Evolutionary conservation across 2,113 vertebrate genomes (phyloP), one percentile per base, ranked within the genome.

Genomic region (Sorex araneus): DNA sequence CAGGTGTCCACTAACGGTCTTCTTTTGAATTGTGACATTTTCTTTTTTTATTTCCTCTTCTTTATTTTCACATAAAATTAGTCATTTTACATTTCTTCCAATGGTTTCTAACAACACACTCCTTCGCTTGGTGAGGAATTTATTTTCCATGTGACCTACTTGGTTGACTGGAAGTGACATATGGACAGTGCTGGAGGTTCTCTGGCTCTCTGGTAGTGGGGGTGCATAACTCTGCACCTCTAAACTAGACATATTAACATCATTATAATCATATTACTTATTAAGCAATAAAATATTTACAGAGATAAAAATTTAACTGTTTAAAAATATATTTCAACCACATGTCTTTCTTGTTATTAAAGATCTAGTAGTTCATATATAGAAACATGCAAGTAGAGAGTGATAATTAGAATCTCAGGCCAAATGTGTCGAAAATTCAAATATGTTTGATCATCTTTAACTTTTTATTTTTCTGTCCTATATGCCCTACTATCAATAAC

Each of bases 41-140:
- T 64, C 8, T n/a, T 34, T 92, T 66, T 45, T 84, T 64, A 21
- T 81, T 57, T 84, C 32, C 11, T 57, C 23, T 70, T 90, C 43
- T 77, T 93, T 75, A 11, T 82, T 94, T 94, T 85, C 85, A 90
- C 11, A 25, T 85, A 67, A 94, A 95, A 95, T 88, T 47, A 50
- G 40, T 4, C 71, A 74, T 86, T 93, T 90, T 93, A 76, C 13
- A 67, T 92, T 89, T 63, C n/a, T 95, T 50, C 83, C 71, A 94
- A 77, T 36, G 79, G 25, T 77, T 90, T 86, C 36, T 73, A 57
- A 70, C 19, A 73, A 69, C 25, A 82, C 85, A 66, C 23, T 5
- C 77, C 70, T 83, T 88, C 50, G 1, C 18, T 91, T 23, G 19
- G 21, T 78, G 47, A 64, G 3, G 18, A 87, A 54, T 74, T 84